Percentiles rank a stretch among this genome's conserved stretches.
Evolutionary conservation across 1,140 invertebrate genomes (phyloP).

Genomic region (Thrips palmi): DNA sequence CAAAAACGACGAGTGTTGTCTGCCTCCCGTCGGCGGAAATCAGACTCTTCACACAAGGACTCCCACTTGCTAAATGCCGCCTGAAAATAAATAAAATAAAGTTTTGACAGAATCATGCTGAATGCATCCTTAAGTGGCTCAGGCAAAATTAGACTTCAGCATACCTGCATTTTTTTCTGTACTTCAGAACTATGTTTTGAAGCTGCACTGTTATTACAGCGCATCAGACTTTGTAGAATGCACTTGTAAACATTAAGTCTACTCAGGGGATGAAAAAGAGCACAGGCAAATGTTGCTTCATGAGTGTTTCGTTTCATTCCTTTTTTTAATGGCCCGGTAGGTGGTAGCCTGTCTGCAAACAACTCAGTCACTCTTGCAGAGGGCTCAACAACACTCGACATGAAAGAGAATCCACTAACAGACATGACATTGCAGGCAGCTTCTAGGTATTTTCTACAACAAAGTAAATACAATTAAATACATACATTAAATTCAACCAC

Average conservation of each 20-base stretch:
- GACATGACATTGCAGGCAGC: conserved; percentile 54
- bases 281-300: conserved; percentile 33
- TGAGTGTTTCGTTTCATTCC: conserved; percentile 29
- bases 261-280: conserved; percentile 36
- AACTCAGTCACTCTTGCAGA: conserved; percentile 34
- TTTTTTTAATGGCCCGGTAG: conserved; percentile 32
- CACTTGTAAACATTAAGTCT: conserved; percentile 34
- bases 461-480: too few species aligned
- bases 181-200: too few species aligned
- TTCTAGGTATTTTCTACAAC: conserved; percentile 54
- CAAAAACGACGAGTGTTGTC: conserved; percentile 56
- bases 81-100: too few species aligned
- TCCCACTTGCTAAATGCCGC: too few species aligned
- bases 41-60: conserved; percentile 36
- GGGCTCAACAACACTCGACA: conserved; percentile 38
- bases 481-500: too few species aligned
- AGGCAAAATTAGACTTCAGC: too few species aligned
- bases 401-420: conserved; percentile 46
- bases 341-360: conserved; percentile 29
- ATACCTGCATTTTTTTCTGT: too few species aligned
- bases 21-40: conserved; percentile 40
- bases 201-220: conserved; percentile 7
- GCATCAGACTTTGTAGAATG: too few species aligned
- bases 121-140: too few species aligned
- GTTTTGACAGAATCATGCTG: too few species aligned